Evolutionary conservation across 2,797 vertebrate species (phyloP).

Genomic region (Nyctalus aviator): DNA sequence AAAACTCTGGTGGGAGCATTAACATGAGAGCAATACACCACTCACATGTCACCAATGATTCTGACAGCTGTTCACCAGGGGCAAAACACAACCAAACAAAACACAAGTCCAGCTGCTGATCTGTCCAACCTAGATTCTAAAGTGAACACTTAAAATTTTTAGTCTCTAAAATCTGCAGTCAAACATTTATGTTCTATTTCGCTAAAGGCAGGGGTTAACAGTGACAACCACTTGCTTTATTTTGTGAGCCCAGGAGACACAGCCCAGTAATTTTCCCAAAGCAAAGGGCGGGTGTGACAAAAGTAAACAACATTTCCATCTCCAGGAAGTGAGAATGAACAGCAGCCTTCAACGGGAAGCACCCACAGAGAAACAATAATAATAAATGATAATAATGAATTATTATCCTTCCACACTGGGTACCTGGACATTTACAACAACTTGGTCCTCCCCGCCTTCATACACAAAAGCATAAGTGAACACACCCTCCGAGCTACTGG

Average conservation of each 20-base stretch:
- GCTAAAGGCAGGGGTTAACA: background rate
- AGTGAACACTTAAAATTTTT: background rate
- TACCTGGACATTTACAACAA: background rate
- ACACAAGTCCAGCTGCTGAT: background rate
- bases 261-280: background rate
- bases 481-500: background rate
- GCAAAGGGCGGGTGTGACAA: background rate
- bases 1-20: background rate
- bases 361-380: background rate
- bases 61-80: background rate
- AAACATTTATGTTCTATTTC: conserved; percentile 16
- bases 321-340: background rate
- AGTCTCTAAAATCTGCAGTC: background rate
- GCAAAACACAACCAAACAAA: background rate
- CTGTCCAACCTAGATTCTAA: background rate
- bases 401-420: background rate
- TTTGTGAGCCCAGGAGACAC: background rate
- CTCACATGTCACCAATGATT: background rate
- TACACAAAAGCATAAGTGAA: background rate
- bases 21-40: background rate
- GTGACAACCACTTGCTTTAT: background rate
- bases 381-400: background rate
- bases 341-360: background rate
- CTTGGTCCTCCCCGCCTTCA: background rate
- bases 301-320: background rate